Conservation (phyloP, 2,113 vertebrate genomes). For the Xiphophorus couchianus region DNA sequence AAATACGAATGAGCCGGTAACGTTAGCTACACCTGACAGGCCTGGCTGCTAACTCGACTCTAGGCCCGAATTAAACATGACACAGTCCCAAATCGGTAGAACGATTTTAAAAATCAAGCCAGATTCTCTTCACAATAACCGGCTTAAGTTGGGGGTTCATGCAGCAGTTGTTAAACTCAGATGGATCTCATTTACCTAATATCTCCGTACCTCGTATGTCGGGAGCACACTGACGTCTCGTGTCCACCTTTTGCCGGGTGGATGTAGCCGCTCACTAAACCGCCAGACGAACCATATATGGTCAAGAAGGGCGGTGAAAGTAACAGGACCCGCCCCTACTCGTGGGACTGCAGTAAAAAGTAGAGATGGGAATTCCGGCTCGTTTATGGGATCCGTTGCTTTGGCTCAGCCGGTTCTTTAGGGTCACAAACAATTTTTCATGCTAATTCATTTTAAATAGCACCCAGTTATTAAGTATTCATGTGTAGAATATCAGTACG, state of each 20-base stretch:
- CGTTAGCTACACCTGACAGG: constrained; percentile 31
- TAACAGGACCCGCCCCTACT: constrained; percentile 12
- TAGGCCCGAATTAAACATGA: constrained; percentile 45
- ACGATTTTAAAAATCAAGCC: neutral
- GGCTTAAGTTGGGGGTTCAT: rapidly evolving
- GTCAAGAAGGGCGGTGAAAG: constrained; percentile 43
- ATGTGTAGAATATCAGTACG: too few relatives aligned
- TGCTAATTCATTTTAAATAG: neutral
- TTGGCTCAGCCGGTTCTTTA: neutral
- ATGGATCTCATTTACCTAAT: constrained; percentile 43
- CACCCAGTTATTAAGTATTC: too few relatives aligned
- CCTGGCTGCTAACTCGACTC: constrained; percentile 55
- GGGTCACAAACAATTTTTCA: neutral
- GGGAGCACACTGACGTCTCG: constrained; percentile 65
- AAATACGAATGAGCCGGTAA: constrained; percentile 19
- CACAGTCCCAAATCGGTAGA: neutral
- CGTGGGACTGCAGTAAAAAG: constrained; percentile 47
- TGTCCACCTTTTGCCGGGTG: constrained; percentile 76
- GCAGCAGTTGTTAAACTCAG: neutral
- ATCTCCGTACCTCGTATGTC: constrained; percentile 8
- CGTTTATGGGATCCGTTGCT: neutral
- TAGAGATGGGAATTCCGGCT: neutral
- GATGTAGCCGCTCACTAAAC: constrained; percentile 50
- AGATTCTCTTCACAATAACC: neutral
- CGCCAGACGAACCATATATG: constrained; percentile 73